Evolutionary conservation across 2,888 invertebrate species (phyloP), one percentile per base, ranked within the genome.

Genomic region (Belgica antarctica): DNA sequence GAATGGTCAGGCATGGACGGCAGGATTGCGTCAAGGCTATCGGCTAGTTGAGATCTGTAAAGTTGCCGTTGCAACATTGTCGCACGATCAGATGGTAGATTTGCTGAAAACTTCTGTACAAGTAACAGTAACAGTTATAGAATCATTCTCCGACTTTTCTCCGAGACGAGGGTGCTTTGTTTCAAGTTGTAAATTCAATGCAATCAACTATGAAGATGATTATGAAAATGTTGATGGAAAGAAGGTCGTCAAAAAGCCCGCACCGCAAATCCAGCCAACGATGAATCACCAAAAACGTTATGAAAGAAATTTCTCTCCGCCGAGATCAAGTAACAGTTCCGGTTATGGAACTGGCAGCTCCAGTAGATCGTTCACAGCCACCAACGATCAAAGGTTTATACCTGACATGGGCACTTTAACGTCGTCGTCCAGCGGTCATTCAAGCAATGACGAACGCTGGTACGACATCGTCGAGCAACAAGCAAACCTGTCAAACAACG

Each of bases 51-150:
- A 97, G 81, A 92, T 93, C 74, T 92, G 92, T 76, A 90, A 92
- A 78, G 89, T 94, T 22, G 92, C 94, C 28, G 92, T 94, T 27
- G 89, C 92, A 2, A 94, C 94, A 0, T 81, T 96, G 72, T 89
- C 88, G 31, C 93, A 95, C 80, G 94, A 94, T 77, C 92, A 94
- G 79, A 93, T 96, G 87, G 92, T 95, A 31, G 95, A 95, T 79
- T 82, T 95, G 73, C 82, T 96, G 71, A 91, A 94, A 81, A 95
- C 94, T 0, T 93, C 94, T 3, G 87, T 89, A 72, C 89, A 90
- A 59, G 94, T 96, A 66, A 91, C 90, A 47, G 89, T 95, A 34
- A 87, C 89, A 71, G 89, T 91, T 71, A 88, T 92, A 75, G 89
- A 89, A 36, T 90, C 94, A 0, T 80, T 85, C 69, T 34, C 74